Base-by-base conservation (phyloP, 2,113 vertebrate genomes). In the Procapra przewalskii region DNA sequence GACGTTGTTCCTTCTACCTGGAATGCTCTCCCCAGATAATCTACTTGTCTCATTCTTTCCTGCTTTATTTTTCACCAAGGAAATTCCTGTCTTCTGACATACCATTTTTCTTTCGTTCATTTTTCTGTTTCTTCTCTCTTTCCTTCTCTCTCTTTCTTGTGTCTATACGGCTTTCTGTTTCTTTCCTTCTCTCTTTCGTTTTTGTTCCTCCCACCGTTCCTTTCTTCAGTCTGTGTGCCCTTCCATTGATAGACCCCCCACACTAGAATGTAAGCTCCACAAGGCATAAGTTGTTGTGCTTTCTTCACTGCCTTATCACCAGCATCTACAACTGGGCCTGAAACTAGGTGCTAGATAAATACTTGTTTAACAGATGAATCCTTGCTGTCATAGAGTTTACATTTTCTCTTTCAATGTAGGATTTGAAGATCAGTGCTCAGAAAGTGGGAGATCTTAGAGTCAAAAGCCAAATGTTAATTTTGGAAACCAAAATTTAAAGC, bases 361-460 rank as follows among this genome's bases (percentile, higher is more conserved):
- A 75, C n/a, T 71, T 87, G 86, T 48, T 62, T 50, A 93, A 94
- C 21, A 91, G 50, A 89, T 60, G 43, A 75, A 80, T 89, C 89
- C n/a, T 48, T 88, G 27, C 57, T 84, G 6, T 86, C 33, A 15
- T 2, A 43, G 55, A 86, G 25, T 45, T 48, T 43, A 86, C n/a
- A 60, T 62, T 90, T 71, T 89, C 83, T 82, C 82, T 92, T 87
- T 85, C 75, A 94, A 95, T 85, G 88, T 67, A 80, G 96, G 84
- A 64, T 75, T 50, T 85, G 52, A 80, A 92, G 17, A 87, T 82
- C 36, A 59, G 16, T 6, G 23, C 23, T 91, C 92, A 91, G 57
- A 93, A 81, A 60, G n/a, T 59, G 67, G 67, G 54, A 57, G 48
- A 57, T 48, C 36, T 84, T 43, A 85, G 64, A 87, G 40, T 62